These are phyloP conservation scores for Tylochromis polylepis DNA, from an alignment of 2,113 vertebrate species.

Conservation along the genomic window DNA sequence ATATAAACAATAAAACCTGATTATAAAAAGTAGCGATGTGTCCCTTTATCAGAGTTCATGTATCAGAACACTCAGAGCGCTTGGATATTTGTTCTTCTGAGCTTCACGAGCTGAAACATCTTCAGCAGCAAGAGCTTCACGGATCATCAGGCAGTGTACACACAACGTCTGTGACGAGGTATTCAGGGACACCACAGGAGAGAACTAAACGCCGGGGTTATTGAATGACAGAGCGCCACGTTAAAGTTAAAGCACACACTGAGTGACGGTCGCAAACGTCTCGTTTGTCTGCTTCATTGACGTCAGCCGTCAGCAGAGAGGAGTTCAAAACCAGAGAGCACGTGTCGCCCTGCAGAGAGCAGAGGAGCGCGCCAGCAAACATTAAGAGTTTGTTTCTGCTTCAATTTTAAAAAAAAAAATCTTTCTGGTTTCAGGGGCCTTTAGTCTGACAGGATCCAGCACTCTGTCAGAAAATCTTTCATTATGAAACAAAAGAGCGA, in stretches of 20 bases:
- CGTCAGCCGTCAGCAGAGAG: background rate
- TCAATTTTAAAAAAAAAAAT: background rate
- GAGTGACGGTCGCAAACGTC: accelerated
- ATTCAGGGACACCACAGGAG: background rate
- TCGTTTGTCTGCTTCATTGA: background rate
- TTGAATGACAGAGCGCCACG: background rate
- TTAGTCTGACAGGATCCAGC: background rate
- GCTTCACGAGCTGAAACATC: background rate
- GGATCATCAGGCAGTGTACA: background rate
- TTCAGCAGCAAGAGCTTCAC: background rate
- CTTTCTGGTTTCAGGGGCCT: background rate
- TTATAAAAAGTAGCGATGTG: background rate
- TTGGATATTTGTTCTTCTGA: background rate
- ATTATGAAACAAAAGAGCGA: background rate
- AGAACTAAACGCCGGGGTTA: background rate
- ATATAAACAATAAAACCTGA: background rate
- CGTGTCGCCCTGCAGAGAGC: background rate
- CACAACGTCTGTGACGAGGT: background rate
- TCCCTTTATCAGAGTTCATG: background rate
- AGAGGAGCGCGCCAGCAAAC: background rate
- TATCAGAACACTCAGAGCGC: background rate
- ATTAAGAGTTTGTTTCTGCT: background rate
- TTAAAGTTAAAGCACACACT: background rate
- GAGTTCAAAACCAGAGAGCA: background rate
- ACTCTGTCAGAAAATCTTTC: background rate